Base-by-base conservation (phyloP, 2,797 vertebrate genomes). In the Chiroxiphia lanceolata region DNA sequence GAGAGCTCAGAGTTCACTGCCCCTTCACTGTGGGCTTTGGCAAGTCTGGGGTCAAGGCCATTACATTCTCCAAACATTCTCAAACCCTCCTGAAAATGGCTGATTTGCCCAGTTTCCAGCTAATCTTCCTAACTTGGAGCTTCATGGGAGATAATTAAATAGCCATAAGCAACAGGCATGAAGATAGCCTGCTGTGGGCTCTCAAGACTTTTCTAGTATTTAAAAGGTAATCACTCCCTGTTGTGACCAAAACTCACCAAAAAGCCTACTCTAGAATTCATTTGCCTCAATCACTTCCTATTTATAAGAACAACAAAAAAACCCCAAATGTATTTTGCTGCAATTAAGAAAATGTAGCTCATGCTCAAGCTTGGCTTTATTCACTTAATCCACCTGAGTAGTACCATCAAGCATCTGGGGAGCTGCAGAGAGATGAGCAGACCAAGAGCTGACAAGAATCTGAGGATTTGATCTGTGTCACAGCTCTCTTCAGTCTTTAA, bases 1-100 rank as follows among this genome's bases (percentile, higher is more conserved):
- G 47, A 51, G 38, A 34, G 11, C 4, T 1, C 2, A 1, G 33
- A 13, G 23, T 38, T 71, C 65, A 63, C 38, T 2, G 0, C 17
- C 45, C 57, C 26, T 20, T 45, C 3, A 3, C 27, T 42, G 26
- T 0, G 1, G n/a, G 34, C 34, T 74, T 83, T 42, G 45, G 40
- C n/a, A 78, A 53, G 25, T 16, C 20, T 61, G 11, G 22, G 18
- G 8, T 9, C 1, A 4, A 53, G 33, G 27, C 48, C 20, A 44
- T 19, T 22, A 68, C 50, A 57, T 9, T 14, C 48, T 33, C 16
- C 72, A 87, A 8, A 11, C 13, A 10, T 3, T 12, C 45, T 67
- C 33, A 93, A 57, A 78, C 11, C 10, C 33, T 34, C 38, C 47
- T 56, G 40, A 64, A 72, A 83, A 86, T 13, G 29, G 27, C 9